Base-by-base conservation (phyloP, 2,888 invertebrate species). In the Sesamia inferens region DNA sequence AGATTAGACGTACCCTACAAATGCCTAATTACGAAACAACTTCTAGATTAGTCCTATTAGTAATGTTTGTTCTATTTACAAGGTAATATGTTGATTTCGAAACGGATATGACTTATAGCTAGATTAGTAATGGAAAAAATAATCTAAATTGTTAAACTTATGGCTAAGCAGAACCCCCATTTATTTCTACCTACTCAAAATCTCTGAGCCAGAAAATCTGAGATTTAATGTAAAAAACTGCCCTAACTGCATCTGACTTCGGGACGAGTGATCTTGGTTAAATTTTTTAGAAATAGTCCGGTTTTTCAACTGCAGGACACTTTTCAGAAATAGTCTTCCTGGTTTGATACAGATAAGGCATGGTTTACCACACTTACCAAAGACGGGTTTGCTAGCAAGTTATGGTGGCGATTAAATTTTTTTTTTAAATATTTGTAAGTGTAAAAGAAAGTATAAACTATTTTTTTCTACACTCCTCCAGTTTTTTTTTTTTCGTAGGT, bases 21-120 rank as follows among this genome's bases (percentile, higher is more conserved):
- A 55, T 72, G 24, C 31, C 11, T 59, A 44, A 44, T 13, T 13
- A 71, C 66, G 71, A 68, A 73, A 74, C 68, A 69, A 69, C 75
- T 83, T 83, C 76, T 65, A 79, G 72, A 79, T 82, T 76, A 79
- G 24, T 68, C 57, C 42, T 70, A 79, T 76, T 76, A 76, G 57
- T 82, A 82, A 82, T 81, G 48, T 82, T 81, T 79, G 76, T 79
- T 82, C 66, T 71, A 69, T 71, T 75, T 67, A 79, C 82, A 82
- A 81, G 82, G 79, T 67, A 57, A 75, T 71, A 14, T 31, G 13
- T 44, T 75, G 82, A 81, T 81, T 81, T 62, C 24, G 24, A 67
- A 64, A 72, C 82, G 81, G 82, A 81, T 82, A 24, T 82, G 68
- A 64, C 68, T 71, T 79, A 58, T 48, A 67, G 7, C 14, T 22